Percentiles rank a stretch among this genome's conserved stretches.
Evolutionary conservation across 23 tunicate species (phyloP).

Genomic region (Styela clava): DNA sequence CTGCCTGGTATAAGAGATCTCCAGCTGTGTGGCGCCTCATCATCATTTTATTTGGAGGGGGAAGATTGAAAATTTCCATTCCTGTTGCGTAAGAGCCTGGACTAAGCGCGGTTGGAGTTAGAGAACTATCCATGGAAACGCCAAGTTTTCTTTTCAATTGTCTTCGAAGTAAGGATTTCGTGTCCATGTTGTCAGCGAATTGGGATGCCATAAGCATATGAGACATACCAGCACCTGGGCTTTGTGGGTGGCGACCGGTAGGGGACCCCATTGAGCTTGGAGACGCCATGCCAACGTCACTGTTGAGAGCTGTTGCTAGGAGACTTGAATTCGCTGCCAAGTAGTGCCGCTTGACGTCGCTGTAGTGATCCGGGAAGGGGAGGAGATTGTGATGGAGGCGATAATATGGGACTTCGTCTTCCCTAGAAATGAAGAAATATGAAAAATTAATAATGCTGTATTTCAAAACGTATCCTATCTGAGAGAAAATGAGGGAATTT

Average conservation of each 20-base stretch:
- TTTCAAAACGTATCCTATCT: too few species aligned
- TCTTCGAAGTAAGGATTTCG: constrained; percentile 70
- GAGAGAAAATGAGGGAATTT: too few species aligned
- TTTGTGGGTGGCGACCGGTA: constrained; percentile 52
- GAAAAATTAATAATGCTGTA: background rate
- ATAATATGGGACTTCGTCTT: constrained; percentile 91
- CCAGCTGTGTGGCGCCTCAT: constrained; percentile 53
- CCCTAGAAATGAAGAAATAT: constrained; percentile 34
- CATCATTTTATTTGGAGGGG: constrained; percentile 77
- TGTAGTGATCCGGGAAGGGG: constrained; percentile 96
- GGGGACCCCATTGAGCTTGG: constrained; percentile 79
- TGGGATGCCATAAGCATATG: constrained; percentile 28
- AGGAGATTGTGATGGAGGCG: constrained; percentile 93
- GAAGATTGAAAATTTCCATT: constrained; percentile 42
- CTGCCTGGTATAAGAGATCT: constrained; percentile 62
- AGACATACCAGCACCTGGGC: constrained; percentile 32
- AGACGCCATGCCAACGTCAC: constrained; percentile 59
- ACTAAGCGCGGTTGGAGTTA: constrained; percentile 14
- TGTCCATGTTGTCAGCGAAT: constrained; percentile 39
- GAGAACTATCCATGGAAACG: constrained; percentile 50
- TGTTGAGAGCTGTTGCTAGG: constrained; percentile 72
- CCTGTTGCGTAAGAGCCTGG: constrained; percentile 55
- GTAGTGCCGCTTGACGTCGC: constrained; percentile 69
- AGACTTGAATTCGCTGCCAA: constrained; percentile 88
- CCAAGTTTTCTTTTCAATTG: constrained; percentile 82